phyloP scores from a whole-genome alignment of 2,797 vertebrate genomes.

The Dromococcyx pavoninus region DNA sequence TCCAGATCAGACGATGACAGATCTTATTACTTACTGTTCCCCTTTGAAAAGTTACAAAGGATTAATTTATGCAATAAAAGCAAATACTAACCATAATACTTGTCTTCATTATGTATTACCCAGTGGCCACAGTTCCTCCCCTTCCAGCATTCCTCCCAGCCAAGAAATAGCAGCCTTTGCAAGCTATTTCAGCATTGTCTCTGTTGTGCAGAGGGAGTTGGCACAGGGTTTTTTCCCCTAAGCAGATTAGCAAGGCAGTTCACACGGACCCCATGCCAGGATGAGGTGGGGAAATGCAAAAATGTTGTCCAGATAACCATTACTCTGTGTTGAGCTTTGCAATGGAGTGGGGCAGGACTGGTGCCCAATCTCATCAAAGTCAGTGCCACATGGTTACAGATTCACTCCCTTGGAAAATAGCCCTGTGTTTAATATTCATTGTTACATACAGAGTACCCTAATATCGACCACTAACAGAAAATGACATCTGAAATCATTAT shows the following conservation, averaged over 20 bases:
- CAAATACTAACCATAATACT: not conserved
- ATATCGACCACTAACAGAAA: not conserved
- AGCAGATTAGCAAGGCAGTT: not conserved
- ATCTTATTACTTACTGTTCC: not conserved
- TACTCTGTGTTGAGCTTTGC: not conserved
- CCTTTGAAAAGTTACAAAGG: not conserved
- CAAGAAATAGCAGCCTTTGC: not conserved
- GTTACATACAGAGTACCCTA: not conserved
- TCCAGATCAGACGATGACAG: not conserved
- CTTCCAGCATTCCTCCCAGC: not conserved
- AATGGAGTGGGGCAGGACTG: not conserved
- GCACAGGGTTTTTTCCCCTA: not conserved
- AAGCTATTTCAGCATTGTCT: not conserved
- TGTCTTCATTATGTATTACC: not conserved
- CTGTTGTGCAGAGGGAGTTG: accelerated
- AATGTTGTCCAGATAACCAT: not conserved
- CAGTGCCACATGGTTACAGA: not conserved
- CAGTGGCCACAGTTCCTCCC: not conserved
- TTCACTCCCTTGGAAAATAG: not conserved
- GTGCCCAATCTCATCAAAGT: not conserved
- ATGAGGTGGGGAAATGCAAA: not conserved
- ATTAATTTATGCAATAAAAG: not conserved
- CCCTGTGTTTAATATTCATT: not conserved
- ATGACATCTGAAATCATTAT: not conserved
- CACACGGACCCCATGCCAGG: not conserved